Percentiles rank a stretch among this genome's conserved stretches.
Conservation (phyloP, 2,888 invertebrate species). For the Aelia acuminata region DNA sequence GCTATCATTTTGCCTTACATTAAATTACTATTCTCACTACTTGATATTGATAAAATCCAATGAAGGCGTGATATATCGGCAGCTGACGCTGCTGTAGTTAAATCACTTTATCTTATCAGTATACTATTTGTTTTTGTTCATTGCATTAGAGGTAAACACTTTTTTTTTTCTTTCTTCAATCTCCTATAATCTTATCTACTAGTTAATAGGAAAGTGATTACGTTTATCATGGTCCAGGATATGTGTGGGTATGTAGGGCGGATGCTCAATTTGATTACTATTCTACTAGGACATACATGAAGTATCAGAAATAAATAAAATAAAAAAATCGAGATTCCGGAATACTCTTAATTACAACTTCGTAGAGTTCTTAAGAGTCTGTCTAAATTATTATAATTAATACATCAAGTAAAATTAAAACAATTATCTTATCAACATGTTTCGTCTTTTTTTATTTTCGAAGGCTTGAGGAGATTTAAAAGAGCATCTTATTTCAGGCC, state of each 20-base stretch:
- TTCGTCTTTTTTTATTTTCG: too few species aligned
- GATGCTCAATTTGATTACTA: slow-evolving; percentile 11
- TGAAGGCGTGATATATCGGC: neutral
- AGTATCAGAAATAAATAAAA: neutral
- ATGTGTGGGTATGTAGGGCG: slow-evolving; percentile 10
- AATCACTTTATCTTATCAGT: neutral
- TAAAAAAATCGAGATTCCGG: too few species aligned
- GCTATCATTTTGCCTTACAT: too few species aligned
- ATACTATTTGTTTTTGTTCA: neutral
- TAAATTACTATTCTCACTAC: too few species aligned
- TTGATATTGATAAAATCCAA: neutral
- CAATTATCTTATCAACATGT: too few species aligned
- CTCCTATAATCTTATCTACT: neutral
- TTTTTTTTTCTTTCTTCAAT: slow-evolving; percentile 7
- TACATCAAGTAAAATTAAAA: too few species aligned
- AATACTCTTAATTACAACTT: too few species aligned
- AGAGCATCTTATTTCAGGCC: too few species aligned
- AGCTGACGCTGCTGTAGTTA: neutral
- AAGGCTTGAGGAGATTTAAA: too few species aligned
- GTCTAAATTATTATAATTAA: too few species aligned
- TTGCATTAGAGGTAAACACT: neutral
- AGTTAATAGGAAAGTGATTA: slow-evolving; percentile 24
- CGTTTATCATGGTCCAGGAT: slow-evolving; percentile 9
- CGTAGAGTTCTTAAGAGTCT: too few species aligned
- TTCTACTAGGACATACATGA: neutral